These are phyloP conservation scores for Zootermopsis nevadensis DNA, from an alignment of 2,888 invertebrate species.

Conservation along the genomic window DNA sequence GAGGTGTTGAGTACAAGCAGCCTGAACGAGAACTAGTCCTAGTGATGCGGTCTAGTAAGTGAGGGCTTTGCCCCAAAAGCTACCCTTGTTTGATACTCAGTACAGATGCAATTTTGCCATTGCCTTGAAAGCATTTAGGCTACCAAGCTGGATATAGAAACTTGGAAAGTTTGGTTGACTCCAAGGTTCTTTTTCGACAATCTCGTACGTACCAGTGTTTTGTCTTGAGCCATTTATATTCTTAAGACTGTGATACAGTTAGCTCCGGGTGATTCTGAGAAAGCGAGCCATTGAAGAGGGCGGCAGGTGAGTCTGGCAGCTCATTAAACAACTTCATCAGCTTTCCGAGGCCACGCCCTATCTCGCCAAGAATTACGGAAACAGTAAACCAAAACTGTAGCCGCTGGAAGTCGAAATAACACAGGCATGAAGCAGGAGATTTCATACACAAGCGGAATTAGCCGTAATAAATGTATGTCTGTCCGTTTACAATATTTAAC, in stretches of 20 bases:
- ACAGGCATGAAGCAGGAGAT: neutral
- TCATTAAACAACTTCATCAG: slow-evolving; percentile 53
- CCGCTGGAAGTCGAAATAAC: neutral
- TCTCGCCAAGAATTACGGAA: slow-evolving; percentile 21
- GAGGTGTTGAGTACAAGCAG: too few relatives aligned
- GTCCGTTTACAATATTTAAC: too few relatives aligned
- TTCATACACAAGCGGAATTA: too few relatives aligned
- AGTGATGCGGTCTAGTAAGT: too few relatives aligned
- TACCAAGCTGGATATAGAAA: neutral
- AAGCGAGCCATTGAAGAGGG: slow-evolving; percentile 21
- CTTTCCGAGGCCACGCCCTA: slow-evolving; percentile 16
- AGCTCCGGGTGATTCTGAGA: slow-evolving; percentile 44
- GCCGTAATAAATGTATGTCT: too few relatives aligned
- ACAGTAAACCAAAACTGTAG: slow-evolving; percentile 4
- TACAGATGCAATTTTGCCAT: too few relatives aligned
- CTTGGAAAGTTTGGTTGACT: neutral
- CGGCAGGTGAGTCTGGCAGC: slow-evolving; percentile 52
- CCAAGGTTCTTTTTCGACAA: neutral
- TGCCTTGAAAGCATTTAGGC: too few relatives aligned
- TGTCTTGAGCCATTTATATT: slow-evolving; percentile 36
- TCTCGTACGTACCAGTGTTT: neutral
- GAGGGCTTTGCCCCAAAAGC: too few relatives aligned
- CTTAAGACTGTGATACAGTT: slow-evolving; percentile 12
- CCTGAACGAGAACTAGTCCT: too few relatives aligned
- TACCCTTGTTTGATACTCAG: too few relatives aligned